phyloP scores from a whole-genome alignment of 2,797 vertebrate species.

The Natrix natrix region DNA sequence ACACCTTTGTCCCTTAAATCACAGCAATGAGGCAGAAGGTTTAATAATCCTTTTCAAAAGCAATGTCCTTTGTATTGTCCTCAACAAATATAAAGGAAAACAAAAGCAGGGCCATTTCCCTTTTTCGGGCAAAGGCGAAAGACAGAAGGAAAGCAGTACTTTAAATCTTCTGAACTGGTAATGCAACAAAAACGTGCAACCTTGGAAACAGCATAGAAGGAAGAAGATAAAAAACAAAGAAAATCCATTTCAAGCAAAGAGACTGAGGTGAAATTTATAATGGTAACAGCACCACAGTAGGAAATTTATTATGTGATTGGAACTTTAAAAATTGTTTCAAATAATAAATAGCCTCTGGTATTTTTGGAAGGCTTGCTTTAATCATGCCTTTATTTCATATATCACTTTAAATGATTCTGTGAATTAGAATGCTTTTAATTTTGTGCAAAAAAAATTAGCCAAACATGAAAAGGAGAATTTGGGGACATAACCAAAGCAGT shows the following conservation, averaged over 20 bases:
- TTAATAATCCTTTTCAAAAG: background rate
- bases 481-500: too few relatives aligned
- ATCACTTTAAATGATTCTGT: background rate
- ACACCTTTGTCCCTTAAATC: background rate
- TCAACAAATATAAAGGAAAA: background rate
- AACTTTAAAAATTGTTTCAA: background rate
- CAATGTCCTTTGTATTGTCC: too few relatives aligned
- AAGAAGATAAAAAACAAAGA: too few relatives aligned
- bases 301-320: background rate
- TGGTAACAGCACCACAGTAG: background rate
- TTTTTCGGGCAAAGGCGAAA: background rate
- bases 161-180: background rate
- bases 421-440: background rate
- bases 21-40: background rate
- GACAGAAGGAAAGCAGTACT: background rate
- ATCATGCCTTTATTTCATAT: background rate
- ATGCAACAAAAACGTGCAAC: background rate
- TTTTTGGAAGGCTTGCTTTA: background rate
- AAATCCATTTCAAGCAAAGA: background rate
- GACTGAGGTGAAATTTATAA: background rate
- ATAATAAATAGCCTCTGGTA: background rate
- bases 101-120: background rate
- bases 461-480: background rate
- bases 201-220: background rate
- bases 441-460: background rate